Conservation (phyloP, 2,797 vertebrate genomes). For the Pipistrellus pygmaeus region DNA sequence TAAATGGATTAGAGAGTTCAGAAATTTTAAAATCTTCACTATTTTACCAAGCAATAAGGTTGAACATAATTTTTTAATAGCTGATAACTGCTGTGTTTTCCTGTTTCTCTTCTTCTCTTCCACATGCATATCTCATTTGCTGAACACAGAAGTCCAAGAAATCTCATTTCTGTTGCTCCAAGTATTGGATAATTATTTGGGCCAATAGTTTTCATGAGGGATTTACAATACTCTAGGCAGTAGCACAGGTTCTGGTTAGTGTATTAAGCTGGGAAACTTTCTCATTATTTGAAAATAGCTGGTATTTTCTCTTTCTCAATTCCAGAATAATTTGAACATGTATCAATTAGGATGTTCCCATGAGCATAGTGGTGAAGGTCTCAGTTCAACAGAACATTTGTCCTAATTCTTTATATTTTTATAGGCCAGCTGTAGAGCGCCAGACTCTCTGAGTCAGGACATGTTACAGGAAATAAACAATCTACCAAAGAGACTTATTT, state of each 20-base stretch:
- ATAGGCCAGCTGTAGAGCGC: background rate
- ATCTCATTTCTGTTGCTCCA: slow-evolving; percentile 55
- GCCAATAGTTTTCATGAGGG: slow-evolving; percentile 50
- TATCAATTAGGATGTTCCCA: slow-evolving; percentile 58
- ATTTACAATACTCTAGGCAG: slow-evolving; percentile 49
- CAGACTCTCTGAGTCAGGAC: background rate
- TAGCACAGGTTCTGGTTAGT: background rate
- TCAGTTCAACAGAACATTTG: slow-evolving; percentile 69
- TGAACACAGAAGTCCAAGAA: slow-evolving; percentile 44
- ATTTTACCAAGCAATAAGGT: background rate
- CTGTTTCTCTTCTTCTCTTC: background rate
- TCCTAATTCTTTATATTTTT: slow-evolving; percentile 66
- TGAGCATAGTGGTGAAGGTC: slow-evolving; percentile 19
- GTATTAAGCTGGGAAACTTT: slow-evolving; percentile 6
- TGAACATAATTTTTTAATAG: background rate
- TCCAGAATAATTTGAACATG: slow-evolving; percentile 69
- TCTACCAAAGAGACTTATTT: slow-evolving; percentile 1
- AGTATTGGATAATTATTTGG: slow-evolving; percentile 68
- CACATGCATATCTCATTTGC: background rate
- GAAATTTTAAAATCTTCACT: background rate
- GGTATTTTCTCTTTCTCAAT: slow-evolving; percentile 61
- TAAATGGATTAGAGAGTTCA: slow-evolving; percentile 32
- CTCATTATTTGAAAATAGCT: slow-evolving; percentile 75
- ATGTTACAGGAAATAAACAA: slow-evolving; percentile 58
- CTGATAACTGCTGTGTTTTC: background rate